Percentiles rank a stretch among this genome's conserved stretches.
Evolutionary conservation across 2,888 invertebrate species (phyloP).

Genomic region (Pterostichus niger): DNA sequence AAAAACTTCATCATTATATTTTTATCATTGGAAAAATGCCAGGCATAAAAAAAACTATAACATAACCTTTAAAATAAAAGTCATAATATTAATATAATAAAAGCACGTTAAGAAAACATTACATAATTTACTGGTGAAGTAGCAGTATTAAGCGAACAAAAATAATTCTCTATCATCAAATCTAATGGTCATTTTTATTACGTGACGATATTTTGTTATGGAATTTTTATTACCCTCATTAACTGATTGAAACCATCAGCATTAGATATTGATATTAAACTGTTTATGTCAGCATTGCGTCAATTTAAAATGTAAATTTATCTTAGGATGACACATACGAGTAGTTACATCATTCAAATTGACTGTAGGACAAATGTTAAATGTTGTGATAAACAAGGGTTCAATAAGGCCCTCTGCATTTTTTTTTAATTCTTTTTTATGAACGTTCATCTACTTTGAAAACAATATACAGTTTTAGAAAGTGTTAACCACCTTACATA

Average conservation of each 20-base stretch:
- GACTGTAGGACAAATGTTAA: background rate
- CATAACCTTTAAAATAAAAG: no score
- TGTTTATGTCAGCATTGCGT: background rate
- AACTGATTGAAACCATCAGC: background rate
- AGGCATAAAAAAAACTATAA: no score
- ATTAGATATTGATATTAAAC: conserved; percentile 12
- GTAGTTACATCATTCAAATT: background rate
- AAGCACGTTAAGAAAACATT: conserved; percentile 3
- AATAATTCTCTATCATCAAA: conserved; percentile 18
- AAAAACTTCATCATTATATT: no score
- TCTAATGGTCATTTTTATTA: background rate
- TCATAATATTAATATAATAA: background rate
- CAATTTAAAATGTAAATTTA: background rate
- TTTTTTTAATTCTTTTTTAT: no score
- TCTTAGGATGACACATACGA: background rate
- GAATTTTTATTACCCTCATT: conserved; percentile 20
- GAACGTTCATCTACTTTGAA: no score
- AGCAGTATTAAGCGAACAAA: background rate
- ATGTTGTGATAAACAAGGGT: background rate
- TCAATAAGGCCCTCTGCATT: no score
- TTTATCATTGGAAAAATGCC: no score
- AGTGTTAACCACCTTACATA: no score
- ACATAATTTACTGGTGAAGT: background rate
- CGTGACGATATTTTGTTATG: conserved; percentile 1
- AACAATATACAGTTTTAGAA: no score